Conservation (phyloP, 2,888 invertebrate species). For the Creontiades dilutus region DNA sequence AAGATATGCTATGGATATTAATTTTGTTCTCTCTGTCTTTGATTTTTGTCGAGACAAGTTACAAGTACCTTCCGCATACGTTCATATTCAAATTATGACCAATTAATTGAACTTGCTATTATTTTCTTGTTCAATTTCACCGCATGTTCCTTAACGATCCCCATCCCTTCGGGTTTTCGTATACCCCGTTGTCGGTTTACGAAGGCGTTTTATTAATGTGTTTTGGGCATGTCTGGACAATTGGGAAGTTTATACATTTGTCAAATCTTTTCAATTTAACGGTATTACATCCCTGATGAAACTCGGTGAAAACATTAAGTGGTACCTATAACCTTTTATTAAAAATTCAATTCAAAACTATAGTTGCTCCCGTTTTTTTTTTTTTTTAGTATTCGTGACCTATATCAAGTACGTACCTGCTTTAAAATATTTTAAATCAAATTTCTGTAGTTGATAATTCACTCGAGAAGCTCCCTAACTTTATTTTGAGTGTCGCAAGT, state of each 20-base stretch:
- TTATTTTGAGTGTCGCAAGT: constrained; percentile 33
- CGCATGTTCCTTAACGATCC: neutral
- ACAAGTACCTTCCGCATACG: no score
- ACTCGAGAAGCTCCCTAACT: neutral
- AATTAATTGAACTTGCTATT: neutral
- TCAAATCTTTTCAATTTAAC: neutral
- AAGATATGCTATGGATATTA: neutral
- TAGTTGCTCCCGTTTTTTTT: no score
- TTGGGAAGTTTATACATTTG: neutral
- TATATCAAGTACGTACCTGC: neutral
- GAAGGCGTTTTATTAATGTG: neutral
- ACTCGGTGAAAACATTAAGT: neutral
- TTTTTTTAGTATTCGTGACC: neutral
- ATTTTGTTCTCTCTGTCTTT: neutral
- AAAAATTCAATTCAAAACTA: neutral
- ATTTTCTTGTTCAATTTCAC: neutral
- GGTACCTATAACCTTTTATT: no score
- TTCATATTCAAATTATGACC: no score
- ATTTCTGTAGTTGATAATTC: neutral
- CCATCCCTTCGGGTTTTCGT: neutral
- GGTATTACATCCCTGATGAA: no score
- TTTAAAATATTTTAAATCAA: constrained; percentile 4
- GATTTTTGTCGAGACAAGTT: no score
- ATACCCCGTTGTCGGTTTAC: neutral
- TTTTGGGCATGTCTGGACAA: constrained; percentile 16